Conservation (phyloP, 2,113 vertebrate species). For the Tauraco erythrolophus region DNA sequence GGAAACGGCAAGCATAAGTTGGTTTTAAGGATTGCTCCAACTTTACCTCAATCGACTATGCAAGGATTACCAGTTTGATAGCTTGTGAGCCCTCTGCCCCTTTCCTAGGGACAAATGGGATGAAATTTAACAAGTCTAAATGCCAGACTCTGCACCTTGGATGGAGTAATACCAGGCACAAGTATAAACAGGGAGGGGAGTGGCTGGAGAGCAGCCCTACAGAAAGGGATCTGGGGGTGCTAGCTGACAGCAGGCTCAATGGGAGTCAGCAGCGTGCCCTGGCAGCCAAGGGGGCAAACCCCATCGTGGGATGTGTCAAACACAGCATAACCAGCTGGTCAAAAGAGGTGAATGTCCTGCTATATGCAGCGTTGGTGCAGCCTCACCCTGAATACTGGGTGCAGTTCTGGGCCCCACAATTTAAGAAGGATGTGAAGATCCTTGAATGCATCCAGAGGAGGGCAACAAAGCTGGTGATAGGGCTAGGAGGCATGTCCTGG, state of each 20-base stretch:
- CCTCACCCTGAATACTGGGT: background rate
- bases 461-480: background rate
- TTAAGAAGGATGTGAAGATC: background rate
- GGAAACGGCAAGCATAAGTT: background rate
- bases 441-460: background rate
- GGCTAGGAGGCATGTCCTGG: background rate
- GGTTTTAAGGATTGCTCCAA: background rate
- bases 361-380: accelerated
- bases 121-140: background rate
- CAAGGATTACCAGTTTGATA: background rate
- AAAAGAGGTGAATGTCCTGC: background rate
- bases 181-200: background rate
- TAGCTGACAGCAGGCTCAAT: background rate
- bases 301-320: background rate
- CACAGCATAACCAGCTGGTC: background rate
- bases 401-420: background rate
- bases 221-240: background rate
- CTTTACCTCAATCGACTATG: accelerated
- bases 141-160: background rate
- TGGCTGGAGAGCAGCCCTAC: background rate
- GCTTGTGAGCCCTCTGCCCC: background rate
- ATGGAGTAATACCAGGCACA: accelerated
- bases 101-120: background rate
- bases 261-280: background rate
- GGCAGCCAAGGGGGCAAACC: background rate